Evolutionary conservation across 2,113 vertebrate genomes (phyloP), one percentile per base, ranked within the genome.

Genomic region (Alethe diademata): DNA sequence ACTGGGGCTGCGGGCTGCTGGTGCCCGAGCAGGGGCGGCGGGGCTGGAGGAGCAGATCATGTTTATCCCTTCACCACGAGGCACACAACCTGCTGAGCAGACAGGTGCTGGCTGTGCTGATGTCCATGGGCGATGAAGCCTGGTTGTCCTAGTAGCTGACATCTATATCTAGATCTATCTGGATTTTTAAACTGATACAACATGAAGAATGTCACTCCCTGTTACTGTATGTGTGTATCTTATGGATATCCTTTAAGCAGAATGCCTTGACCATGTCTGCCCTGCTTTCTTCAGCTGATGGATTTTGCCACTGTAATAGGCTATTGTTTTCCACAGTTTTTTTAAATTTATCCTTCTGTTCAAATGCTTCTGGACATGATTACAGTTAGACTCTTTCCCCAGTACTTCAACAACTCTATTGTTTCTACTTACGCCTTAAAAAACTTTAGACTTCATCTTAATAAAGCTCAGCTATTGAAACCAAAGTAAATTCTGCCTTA

Each of bases 161-260:
- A 98, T 98, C 98, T 98, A 97, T 98, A 98, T 98, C 98, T 98
- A 97, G 79, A 74, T 94, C 96, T 96, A 87, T 93, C 96, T 96
- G 96, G 95, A 88, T 94, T 95, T 96, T 97, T 91, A 97, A 98
- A 96, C 96, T 97, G 97, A 98, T 97, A 97, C 90, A 96, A 97
- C 98, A 97, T 97, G 97, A 98, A 98, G 97, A 97, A 97, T 97
- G 98, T 97, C 98, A 98, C 97, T 97, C 93, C 97, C 88, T 94
- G 95, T 98, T 98, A 97, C 92, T 83, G 69, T 88, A 95, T 53
- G 61, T 84, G 92, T 81, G 76, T 92, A 62, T 96, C 93, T 97
- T 64, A 43, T 91, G 92, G 93, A 97, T 95, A 95, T 91, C 94
- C 96, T 96, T 84, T 86, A 95, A 98, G 97, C 97, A 87, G 81